Evolutionary conservation across 1,140 invertebrate species (phyloP).

Genomic region (Ceratosolen solmsi): DNA sequence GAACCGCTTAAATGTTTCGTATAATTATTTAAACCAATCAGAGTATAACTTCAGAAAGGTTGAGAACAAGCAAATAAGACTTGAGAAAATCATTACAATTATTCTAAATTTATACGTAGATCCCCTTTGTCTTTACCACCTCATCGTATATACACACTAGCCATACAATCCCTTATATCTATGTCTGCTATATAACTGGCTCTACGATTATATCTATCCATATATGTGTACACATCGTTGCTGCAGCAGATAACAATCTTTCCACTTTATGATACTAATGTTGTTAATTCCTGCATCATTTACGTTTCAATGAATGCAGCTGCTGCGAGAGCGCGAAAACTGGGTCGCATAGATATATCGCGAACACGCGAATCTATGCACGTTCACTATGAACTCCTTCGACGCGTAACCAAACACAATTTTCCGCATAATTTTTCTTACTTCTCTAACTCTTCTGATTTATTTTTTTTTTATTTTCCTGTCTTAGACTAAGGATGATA

Average conservation of each 20-base stretch:
- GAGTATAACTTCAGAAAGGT: too few relatives aligned
- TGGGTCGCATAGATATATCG: constrained; percentile 27
- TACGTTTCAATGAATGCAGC: constrained; percentile 30
- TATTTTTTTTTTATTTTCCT: not conserved
- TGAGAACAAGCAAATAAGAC: too few relatives aligned
- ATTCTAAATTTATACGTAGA: too few relatives aligned
- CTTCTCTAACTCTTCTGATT: not conserved
- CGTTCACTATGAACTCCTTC: not conserved
- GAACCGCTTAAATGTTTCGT: not conserved
- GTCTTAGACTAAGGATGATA: not conserved
- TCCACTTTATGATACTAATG: not conserved
- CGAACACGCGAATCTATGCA: not conserved
- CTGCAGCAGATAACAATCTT: constrained; percentile 26
- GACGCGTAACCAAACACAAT: not conserved
- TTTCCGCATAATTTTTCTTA: not conserved
- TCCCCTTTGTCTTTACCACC: too few relatives aligned
- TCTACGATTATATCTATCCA: not conserved
- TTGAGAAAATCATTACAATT: too few relatives aligned
- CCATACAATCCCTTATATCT: not conserved
- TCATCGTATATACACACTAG: too few relatives aligned
- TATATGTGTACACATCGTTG: not conserved
- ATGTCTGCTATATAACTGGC: not conserved
- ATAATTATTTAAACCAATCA: not conserved
- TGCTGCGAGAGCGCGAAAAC: constrained; percentile 36
- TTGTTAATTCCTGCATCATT: constrained; percentile 22